Evolutionary conservation across 1,140 invertebrate species (phyloP).

Genomic region (Leptestheria dahalacensis): DNA sequence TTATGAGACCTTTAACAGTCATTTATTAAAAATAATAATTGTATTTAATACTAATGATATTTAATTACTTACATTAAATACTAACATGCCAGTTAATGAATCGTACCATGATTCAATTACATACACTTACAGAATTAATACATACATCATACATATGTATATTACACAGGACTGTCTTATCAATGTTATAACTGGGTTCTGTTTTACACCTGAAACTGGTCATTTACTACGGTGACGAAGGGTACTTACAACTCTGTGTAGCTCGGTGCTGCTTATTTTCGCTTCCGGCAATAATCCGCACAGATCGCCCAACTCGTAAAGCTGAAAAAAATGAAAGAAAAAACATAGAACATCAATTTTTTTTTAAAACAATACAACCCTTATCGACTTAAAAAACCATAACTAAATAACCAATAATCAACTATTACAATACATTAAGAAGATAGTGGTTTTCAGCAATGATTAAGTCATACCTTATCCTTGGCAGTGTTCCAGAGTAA

Average conservation of each 20-base stretch:
- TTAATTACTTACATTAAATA: neutral
- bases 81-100: neutral
- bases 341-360: slow-evolving; percentile 18
- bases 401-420: slow-evolving; percentile 15
- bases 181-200: too few species aligned
- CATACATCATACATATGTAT: too few species aligned
- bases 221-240: slow-evolving; percentile 52
- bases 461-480: too few species aligned
- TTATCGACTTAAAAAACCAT: too few species aligned
- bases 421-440: too few species aligned
- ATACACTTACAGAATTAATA: too few species aligned
- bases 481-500: slow-evolving; percentile 80
- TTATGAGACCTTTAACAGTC: too few species aligned
- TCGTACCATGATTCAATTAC: slow-evolving; percentile 41
- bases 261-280: slow-evolving; percentile 59
- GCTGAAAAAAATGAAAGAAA: too few species aligned
- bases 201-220: too few species aligned
- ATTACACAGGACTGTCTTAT: too few species aligned
- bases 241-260: slow-evolving; percentile 75
- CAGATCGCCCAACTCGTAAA: slow-evolving; percentile 68
- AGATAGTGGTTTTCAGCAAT: too few species aligned
- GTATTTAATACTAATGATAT: neutral
- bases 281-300: slow-evolving; percentile 83
- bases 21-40: neutral
- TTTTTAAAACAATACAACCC: slow-evolving; percentile 6